Evolutionary conservation across 2,888 invertebrate species (phyloP).

Genomic region (Cynaeus angustus): DNA sequence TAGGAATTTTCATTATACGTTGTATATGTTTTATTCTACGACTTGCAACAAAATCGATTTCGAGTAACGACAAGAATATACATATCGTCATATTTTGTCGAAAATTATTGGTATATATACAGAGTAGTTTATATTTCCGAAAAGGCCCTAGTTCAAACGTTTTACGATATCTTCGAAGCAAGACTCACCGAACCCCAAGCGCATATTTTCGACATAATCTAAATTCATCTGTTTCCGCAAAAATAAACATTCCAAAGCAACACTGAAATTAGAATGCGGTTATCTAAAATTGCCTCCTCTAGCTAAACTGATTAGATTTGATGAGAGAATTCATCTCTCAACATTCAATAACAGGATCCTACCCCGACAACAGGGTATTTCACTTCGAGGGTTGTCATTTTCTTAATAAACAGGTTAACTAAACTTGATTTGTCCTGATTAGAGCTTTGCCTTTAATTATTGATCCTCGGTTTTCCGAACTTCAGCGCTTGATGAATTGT

Average conservation of each 20-base stretch:
- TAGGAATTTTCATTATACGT: too few relatives aligned
- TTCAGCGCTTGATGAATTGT: slow-evolving; percentile 1
- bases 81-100: too few relatives aligned
- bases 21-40: too few relatives aligned
- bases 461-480: background rate
- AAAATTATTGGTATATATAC: too few relatives aligned
- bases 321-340: background rate
- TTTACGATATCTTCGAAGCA: too few relatives aligned
- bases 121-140: too few relatives aligned
- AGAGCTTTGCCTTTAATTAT: slow-evolving; percentile 1
- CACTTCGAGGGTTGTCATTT: slow-evolving; percentile 9
- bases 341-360: slow-evolving; percentile 11
- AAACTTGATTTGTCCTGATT: slow-evolving; percentile 15
- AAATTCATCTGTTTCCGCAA: background rate
- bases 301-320: slow-evolving; percentile 3
- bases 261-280: slow-evolving; percentile 10
- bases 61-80: too few relatives aligned
- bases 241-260: slow-evolving; percentile 1
- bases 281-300: slow-evolving; percentile 14
- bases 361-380: slow-evolving; percentile 3
- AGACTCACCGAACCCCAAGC: too few relatives aligned
- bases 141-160: too few relatives aligned
- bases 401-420: slow-evolving; percentile 11
- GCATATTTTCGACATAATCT: background rate
- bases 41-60: too few relatives aligned